Percentiles rank a stretch among this genome's conserved stretches.
Evolutionary conservation across 2,113 vertebrate genomes (phyloP).

Genomic region (Anthoscopus minutus): DNA sequence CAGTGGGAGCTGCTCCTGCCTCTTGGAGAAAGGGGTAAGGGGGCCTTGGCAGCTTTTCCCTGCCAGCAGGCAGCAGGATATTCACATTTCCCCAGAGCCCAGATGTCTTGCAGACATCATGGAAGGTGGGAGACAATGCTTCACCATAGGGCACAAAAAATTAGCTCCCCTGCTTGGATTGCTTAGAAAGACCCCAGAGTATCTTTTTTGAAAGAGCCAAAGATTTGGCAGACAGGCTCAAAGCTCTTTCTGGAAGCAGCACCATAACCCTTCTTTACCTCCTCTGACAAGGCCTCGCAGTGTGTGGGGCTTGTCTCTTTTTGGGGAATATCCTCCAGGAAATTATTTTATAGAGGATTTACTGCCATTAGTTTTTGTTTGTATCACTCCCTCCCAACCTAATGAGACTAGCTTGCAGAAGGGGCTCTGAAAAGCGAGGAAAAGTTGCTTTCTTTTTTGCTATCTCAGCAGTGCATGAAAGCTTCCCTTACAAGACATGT

Average conservation of each 20-base stretch:
- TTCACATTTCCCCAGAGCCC: background rate
- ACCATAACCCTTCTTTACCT: background rate
- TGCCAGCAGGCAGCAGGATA: rapidly evolving
- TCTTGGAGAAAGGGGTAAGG: background rate
- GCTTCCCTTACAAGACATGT: background rate
- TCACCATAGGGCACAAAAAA: background rate
- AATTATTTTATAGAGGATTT: background rate
- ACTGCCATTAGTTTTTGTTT: background rate
- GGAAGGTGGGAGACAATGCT: background rate
- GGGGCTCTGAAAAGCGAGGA: background rate
- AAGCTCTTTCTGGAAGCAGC: background rate
- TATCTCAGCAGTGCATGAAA: slow-evolving; percentile 5
- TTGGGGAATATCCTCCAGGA: background rate
- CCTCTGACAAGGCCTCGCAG: background rate
- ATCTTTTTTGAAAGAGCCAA: background rate
- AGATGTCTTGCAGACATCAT: background rate
- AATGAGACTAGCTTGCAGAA: background rate
- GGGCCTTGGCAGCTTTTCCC: background rate
- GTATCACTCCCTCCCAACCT: background rate
- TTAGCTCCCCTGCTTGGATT: background rate
- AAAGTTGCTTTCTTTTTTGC: slow-evolving; percentile 6
- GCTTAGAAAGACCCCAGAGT: background rate
- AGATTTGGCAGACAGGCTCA: background rate
- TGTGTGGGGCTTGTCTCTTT: background rate
- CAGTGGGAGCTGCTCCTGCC: background rate